phyloP scores from a whole-genome alignment of 2,888 invertebrate species.

The Notodonta ziczac region DNA sequence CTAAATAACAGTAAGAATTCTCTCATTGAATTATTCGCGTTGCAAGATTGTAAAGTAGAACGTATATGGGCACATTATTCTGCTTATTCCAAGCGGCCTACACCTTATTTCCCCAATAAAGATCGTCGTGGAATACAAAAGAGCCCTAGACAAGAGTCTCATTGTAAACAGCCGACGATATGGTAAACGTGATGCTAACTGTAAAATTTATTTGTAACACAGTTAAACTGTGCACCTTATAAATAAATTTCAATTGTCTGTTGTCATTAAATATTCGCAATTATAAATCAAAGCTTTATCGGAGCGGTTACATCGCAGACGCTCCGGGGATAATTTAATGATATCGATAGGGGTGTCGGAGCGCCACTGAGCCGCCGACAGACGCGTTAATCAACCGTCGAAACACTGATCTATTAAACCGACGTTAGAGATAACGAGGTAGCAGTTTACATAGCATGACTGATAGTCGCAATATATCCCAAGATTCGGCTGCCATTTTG shows the following conservation, averaged over 20 bases:
- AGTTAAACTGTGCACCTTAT: constrained; percentile 73
- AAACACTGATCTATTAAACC: constrained; percentile 17
- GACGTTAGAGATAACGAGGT: constrained; percentile 5
- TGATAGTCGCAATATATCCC: constrained; percentile 32
- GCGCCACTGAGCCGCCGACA: constrained; percentile 33
- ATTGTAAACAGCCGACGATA: constrained; percentile 64
- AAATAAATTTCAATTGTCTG: constrained; percentile 82
- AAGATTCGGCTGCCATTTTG: constrained; percentile 80
- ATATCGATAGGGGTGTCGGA: constrained; percentile 67
- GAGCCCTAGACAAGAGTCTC: constrained; percentile 57
- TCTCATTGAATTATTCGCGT: constrained; percentile 46
- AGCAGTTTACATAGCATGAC: neutral
- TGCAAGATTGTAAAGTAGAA: constrained; percentile 34
- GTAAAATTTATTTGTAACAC: constrained; percentile 75
- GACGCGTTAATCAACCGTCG: constrained; percentile 38
- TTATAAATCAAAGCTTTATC: constrained; percentile 82
- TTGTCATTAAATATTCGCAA: constrained; percentile 79
- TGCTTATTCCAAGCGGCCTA: constrained; percentile 43
- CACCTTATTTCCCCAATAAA: constrained; percentile 55
- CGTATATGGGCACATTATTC: constrained; percentile 46
- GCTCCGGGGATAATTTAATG: constrained; percentile 72
- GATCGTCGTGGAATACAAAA: constrained; percentile 67
- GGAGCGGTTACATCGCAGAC: constrained; percentile 68
- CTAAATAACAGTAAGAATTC: constrained; percentile 38
- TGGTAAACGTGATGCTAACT: constrained; percentile 72